Base-by-base conservation (phyloP, 2,797 vertebrate genomes). In the Taeniopygia guttata region DNA sequence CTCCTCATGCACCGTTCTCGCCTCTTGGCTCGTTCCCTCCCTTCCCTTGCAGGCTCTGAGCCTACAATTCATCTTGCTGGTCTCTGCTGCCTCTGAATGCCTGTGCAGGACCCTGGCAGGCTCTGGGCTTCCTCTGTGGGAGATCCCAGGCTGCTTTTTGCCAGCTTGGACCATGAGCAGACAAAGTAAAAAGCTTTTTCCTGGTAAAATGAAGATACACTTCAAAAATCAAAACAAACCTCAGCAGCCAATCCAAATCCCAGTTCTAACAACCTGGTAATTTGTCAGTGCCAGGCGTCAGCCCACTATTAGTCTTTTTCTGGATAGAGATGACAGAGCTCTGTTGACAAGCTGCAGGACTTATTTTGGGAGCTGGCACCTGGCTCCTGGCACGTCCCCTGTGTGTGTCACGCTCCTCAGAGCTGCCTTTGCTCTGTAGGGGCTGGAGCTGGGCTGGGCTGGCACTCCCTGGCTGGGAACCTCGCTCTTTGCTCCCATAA, bases 291-390 rank as follows among this genome's bases (percentile, higher is more conserved):
- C 81, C 70, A 93, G 59, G 69, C 54, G 0, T 52, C 90, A 88
- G 84, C 91, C 91, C 92, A 90, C 84, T 84, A 94, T 96, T 94
- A 96, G 89, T 94, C 89, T 94, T 95, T 96, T 96, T 95, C 89
- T 96, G 90, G 94, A 40, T 70, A 56, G 75, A 86, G 89, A 93
- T 94, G 90, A 95, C 85, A 96, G 87, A 87, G 51, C 73, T 90
- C 58, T 79, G 74, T 78, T 94, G 94, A 95, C 95, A 96, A 94
- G 90, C 70, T 72, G 87, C 72, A 69, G 81, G 78, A 27, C 62
- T 86, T 93, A 92, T 95, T 96, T 96, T 73, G 87, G 88, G 91
- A 94, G 58, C 84, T 93, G 92, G 82, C 96, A 95, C 84, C 95
- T 96, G 95, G 81, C 64, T 79, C 34, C 88, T 95, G 95, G 91